Evolutionary conservation across 2,113 vertebrate species (phyloP).

Genomic region (Psittacula cyanocephala): DNA sequence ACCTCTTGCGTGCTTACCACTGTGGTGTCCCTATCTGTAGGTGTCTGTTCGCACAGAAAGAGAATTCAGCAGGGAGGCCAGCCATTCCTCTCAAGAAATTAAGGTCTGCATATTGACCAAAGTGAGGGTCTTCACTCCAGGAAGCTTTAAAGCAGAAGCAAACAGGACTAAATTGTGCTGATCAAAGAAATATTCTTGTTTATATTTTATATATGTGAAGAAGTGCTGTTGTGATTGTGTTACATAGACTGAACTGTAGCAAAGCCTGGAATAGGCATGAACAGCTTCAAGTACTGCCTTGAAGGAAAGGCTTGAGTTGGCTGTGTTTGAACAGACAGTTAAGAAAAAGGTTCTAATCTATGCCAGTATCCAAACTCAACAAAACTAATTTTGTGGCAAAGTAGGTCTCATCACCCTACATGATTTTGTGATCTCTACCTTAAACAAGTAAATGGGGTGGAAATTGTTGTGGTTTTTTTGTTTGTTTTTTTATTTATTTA

Average conservation of each 20-base stretch:
- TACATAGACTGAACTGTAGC: not conserved
- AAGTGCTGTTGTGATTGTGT: not conserved
- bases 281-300: not conserved
- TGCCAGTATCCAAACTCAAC: not conserved
- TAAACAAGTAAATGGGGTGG: not conserved
- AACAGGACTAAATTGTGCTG: not conserved
- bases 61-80: not conserved
- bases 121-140: not conserved
- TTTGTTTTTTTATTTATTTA: not conserved
- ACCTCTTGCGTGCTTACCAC: not conserved
- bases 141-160: not conserved
- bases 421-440: not conserved
- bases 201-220: not conserved
- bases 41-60: not conserved
- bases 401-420: not conserved
- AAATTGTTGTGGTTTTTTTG: not conserved
- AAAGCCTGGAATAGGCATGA: not conserved
- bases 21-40: not conserved
- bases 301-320: not conserved
- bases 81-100: not conserved
- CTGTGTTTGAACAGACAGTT: not conserved
- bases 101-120: accelerated
- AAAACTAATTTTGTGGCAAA: not conserved
- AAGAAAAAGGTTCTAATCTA: not conserved
- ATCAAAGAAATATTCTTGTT: not conserved